Percentiles rank a stretch among this genome's conserved stretches.
These are phyloP conservation scores for Ceratotherium simum DNA, from an alignment of 2,113 vertebrate genomes.

Conservation along the genomic window DNA sequence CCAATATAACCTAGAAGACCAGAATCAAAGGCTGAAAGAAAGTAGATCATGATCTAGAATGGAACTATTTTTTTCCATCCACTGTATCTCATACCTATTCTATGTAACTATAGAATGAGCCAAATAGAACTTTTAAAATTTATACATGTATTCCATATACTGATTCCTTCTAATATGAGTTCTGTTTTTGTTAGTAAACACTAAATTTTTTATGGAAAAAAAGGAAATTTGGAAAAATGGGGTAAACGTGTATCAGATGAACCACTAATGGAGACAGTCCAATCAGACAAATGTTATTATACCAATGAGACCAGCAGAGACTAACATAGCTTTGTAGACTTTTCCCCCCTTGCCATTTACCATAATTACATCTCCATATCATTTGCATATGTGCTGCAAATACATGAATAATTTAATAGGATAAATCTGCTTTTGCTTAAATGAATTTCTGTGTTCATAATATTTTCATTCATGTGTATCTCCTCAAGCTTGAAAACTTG, in stretches of 20 bases:
- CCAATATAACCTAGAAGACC: neutral
- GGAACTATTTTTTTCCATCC: neutral
- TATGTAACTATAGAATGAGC: neutral
- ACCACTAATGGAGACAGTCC: neutral
- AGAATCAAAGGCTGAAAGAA: neutral
- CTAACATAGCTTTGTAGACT: conserved; percentile 42
- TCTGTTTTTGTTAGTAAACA: conserved; percentile 31
- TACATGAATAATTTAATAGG: conserved; percentile 72
- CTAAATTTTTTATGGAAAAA: conserved; percentile 29
- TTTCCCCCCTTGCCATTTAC: conserved; percentile 76
- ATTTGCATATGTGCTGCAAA: conserved; percentile 82
- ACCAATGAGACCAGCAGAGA: conserved; percentile 67
- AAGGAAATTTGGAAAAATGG: conserved; percentile 62
- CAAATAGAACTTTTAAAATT: neutral
- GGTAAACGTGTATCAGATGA: neutral
- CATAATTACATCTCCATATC: conserved; percentile 83
- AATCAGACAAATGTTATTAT: conserved; percentile 29
- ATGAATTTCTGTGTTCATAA: conserved; percentile 77
- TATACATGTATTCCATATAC: neutral
- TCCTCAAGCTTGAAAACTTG: conserved; percentile 80
- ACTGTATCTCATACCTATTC: neutral
- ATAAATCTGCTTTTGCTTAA: conserved; percentile 77
- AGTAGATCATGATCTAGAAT: neutral
- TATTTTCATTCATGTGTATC: conserved; percentile 83
- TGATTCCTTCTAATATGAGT: neutral